Evolutionary conservation across 1,140 invertebrate species (phyloP).

Genomic region (Oncopodura yosiiana): DNA sequence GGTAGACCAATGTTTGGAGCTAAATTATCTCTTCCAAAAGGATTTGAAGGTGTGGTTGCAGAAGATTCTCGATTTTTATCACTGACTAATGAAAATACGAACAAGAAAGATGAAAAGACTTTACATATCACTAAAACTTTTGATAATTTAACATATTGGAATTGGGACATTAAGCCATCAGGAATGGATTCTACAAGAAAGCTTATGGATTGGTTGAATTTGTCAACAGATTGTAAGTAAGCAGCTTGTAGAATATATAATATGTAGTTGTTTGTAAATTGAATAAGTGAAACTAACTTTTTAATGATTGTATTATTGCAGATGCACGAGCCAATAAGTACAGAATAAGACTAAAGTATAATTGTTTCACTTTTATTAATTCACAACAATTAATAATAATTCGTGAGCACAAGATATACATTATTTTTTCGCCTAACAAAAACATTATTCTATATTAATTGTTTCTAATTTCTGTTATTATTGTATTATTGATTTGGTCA

Average conservation of each 20-base stretch:
- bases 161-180: conserved; percentile 62
- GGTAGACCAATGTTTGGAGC: conserved; percentile 8
- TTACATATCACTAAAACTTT: conserved; percentile 54
- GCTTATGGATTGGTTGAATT: conserved; percentile 64
- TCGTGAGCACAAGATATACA: no score
- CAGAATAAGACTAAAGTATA: neutral
- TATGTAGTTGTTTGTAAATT: neutral
- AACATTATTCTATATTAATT: no score
- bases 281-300: neutral
- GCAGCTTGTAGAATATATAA: conserved; percentile 51
- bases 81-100: no score
- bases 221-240: conserved; percentile 62
- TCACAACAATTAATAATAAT: no score
- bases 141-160: conserved; percentile 60
- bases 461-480: no score
- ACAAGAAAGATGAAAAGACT: conserved; percentile 50
- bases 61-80: no score
- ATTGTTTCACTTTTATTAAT: neutral
- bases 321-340: neutral
- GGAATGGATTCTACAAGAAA: conserved; percentile 55
- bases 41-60: conserved; percentile 11
- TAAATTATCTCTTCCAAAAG: neutral
- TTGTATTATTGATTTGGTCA: no score
- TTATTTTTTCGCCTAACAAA: no score
- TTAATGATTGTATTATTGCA: neutral